Evolutionary conservation across 2,888 invertebrate species (phyloP), one percentile per base, ranked within the genome.

Genomic region (Zaprionus obscuricornis): DNA sequence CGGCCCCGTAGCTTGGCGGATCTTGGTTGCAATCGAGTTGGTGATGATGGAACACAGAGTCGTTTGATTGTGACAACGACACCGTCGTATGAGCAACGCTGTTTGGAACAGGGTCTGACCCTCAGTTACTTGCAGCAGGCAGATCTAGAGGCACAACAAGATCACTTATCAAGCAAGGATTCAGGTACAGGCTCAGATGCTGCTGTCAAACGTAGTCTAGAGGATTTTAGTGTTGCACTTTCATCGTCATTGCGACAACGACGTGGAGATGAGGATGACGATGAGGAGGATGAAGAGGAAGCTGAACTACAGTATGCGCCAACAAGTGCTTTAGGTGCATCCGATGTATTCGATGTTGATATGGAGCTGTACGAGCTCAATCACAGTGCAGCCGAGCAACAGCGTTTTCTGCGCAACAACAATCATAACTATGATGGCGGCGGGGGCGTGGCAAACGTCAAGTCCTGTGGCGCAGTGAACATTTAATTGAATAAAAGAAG

Each of bases 161-260:
- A 88, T 78, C 86, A 88, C 66, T 58, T 88, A 22, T 88, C 88
- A 1, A 88, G 87, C 69, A 88, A 88, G 52, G 88, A 88, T 39
- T 88, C 88, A 0, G 88, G 88, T n/a, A 88, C 88, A 0, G 88
- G 89, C 1, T 88, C 89, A 0, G 88, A 89, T 81, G 88, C 88
- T 3, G 89, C 89, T 0, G 87, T 83, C 8, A 89, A 89, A 51
- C 88, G 88, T 8, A 88, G 88, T 17, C 59, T 88, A 0, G 88
- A 88, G 34, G 88, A 88, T 55, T 88, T 88, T 47, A 72, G 58
- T 0, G 40, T 81, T 6, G 64, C 71, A 6, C 55, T 69, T 54
- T 50, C 55, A 8, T 45, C 40, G 6, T 58, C 51, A 4, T 68
- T 46, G 11, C 63, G 58, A 17, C 58, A 46, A 24, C 69, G 13